Evolutionary conservation across 2,888 invertebrate species (phyloP), one percentile per base, ranked within the genome.

Genomic region (Pomacea canaliculata): DNA sequence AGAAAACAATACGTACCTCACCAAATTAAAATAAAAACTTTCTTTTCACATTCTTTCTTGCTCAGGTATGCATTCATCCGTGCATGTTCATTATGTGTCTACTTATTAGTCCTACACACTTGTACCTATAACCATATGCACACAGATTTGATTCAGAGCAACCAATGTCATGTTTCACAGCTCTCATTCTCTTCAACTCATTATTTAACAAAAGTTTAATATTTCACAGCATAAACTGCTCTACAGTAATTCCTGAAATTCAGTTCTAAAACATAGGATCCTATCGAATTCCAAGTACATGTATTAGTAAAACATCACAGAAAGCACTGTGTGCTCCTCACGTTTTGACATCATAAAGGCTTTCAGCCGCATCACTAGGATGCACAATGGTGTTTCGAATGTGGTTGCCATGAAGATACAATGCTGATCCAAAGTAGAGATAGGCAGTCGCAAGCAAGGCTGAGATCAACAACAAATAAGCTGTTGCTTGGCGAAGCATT

Each of bases 381-480:
- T 63, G 27, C 27, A 74, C 49, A 46, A 85, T 81, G 72, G 78
- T 80, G 62, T 82, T 79, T 65, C 84, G 79, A 37, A 86, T 79
- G 69, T 83, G 79, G 60, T 78, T 76, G 37, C 79, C 81, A 72
- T 83, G 73, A 23, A 80, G 80, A 75, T 80, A 86, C 18, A 81
- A 69, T 72, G 78, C 72, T 51, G 82, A 76, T 19, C 79, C 78
- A 78, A 84, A 85, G 81, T 85, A 83, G 48, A 85, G 78, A 72
- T 85, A 87, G 69, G 82, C 82, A 23, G 86, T 81, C 62, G 84
- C 84, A 80, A 88, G 81, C n/a, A 87, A 74, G 1, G 86, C 63
- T 80, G 83, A 84, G 10, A 87, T 80, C 79, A 88, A 84, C 73
- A 86, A 78, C 66, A 86, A 62, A 81, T 87, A 88, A 4, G 84